Percentiles rank a stretch among this genome's conserved stretches.
phyloP scores from a whole-genome alignment of 2,888 invertebrate genomes.

The Heliconius cydno region DNA sequence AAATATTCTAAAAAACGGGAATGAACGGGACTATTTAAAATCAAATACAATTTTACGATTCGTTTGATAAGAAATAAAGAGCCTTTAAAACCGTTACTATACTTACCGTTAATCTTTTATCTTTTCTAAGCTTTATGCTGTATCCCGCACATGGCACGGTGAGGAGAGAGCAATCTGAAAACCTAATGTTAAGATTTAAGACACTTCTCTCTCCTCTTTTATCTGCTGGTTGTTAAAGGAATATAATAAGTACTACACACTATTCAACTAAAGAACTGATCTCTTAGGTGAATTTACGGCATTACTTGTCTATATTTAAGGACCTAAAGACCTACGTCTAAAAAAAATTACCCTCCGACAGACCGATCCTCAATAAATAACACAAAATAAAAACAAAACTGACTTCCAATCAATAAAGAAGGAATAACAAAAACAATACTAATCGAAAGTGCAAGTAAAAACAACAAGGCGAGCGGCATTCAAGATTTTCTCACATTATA shows the following conservation, averaged over 20 bases:
- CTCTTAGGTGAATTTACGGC: too few species aligned
- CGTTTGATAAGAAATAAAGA: not conserved
- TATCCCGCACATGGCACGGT: too few species aligned
- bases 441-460: slow-evolving; percentile 43
- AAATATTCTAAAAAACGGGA: not conserved
- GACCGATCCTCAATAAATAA: not conserved
- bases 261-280: too few species aligned
- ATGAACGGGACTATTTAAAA: slow-evolving; percentile 4
- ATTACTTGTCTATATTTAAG: too few species aligned
- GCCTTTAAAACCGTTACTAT: not conserved
- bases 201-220: too few species aligned
- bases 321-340: not conserved
- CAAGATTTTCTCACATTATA: slow-evolving; percentile 45
- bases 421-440: slow-evolving; percentile 20
- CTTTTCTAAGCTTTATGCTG: too few species aligned
- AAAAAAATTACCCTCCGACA: not conserved
- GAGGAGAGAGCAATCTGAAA: too few species aligned
- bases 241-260: too few species aligned
- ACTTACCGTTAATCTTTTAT: too few species aligned
- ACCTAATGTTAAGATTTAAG: too few species aligned
- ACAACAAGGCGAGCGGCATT: slow-evolving; percentile 34
- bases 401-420: not conserved
- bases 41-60: not conserved
- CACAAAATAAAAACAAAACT: not conserved
- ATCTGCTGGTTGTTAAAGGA: too few species aligned